A percentile compares a stretch with the other conserved stretches of the same genome.
These are phyloP conservation scores for Phortica variegata DNA, from an alignment of 1,140 invertebrate species.

Conservation along the genomic window DNA sequence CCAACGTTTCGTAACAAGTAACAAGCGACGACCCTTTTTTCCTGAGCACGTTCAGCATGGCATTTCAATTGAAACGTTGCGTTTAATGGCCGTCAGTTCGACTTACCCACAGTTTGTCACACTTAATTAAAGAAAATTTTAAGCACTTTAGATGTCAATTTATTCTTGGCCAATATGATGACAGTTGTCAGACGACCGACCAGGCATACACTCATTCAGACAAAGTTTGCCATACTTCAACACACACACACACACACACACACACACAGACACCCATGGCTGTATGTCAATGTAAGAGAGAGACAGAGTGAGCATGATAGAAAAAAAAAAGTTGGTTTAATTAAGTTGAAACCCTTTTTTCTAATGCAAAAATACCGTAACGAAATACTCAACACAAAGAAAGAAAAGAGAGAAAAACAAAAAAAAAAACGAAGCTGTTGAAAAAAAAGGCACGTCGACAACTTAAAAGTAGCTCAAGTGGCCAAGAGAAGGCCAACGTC, in stretches of 20 bases:
- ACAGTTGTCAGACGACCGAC: slow-evolving; percentile 35
- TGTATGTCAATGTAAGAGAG: too few species aligned
- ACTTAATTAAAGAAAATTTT: slow-evolving; percentile 55
- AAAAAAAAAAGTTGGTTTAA: slow-evolving; percentile 45
- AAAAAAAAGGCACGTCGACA: too few species aligned
- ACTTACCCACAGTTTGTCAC: slow-evolving; percentile 48
- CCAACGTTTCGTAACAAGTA: too few species aligned
- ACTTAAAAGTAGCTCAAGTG: slow-evolving; percentile 30
- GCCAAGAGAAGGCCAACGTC: slow-evolving; percentile 19
- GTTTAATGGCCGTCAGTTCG: slow-evolving; percentile 3
- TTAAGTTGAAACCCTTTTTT: slow-evolving; percentile 56
- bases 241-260: too few species aligned
- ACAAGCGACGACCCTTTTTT: too few species aligned
- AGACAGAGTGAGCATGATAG: too few species aligned
- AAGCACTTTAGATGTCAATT: slow-evolving; percentile 55
- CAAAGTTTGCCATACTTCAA: slow-evolving; percentile 19
- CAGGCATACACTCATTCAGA: not conserved
- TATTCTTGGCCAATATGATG: slow-evolving; percentile 44
- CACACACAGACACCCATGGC: too few species aligned
- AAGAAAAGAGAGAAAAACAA: too few species aligned
- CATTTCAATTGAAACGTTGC: too few species aligned
- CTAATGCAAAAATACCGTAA: not conserved
- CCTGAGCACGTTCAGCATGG: too few species aligned
- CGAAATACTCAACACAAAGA: not conserved
- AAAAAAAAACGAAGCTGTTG: too few species aligned